Base-by-base conservation (phyloP, 2,888 invertebrate genomes). In the Gryllus longicercus region DNA sequence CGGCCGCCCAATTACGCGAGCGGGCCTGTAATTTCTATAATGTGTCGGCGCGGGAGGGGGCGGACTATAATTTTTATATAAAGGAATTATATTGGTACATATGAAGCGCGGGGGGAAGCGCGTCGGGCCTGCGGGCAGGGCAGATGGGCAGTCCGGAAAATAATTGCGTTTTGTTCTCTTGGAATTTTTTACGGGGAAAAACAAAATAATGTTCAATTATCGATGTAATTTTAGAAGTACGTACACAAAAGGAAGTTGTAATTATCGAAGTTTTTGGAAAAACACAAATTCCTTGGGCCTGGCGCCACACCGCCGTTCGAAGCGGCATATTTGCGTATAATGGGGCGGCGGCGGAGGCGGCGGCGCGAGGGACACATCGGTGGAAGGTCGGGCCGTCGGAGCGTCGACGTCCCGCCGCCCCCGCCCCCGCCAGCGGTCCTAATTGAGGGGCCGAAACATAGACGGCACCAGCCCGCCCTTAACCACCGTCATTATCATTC, bases 21-120 rank as follows among this genome's bases (percentile, higher is more conserved):
- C 63, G n/a, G 16, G 16, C n/a, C 76, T 76, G 79, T 79, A 79
- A 79, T 79, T 79, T 79, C 76, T 79, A 79, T 79, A 79, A 79
- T 79, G 79, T 76, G 79, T 51, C 76, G 18, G 63, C 76, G 63
- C 14, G 63, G 63, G n/a, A 38, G n/a, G 63, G n/a, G 63, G 63
- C 63, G n/a, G 63, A 11, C 63, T 63, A 63, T 63, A 63, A 63
- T 63, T 63, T 63, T 63, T 63, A 63, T 63, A 63, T 63, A 63
- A 63, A 63, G 63, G 16, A 63, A 63, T 63, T 63, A 63, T 63
- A 63, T 63, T 63, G 63, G 63, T 63, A 63, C 63, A 63, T 63
- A 63, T 63, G 63, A 63, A 63, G 16, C 63, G n/a, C n/a, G 63
- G 12, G 63, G 63, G 63, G n/a, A 63, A n/a, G 63, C n/a, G 63